Evolutionary conservation across 2,888 invertebrate genomes (phyloP).

Genomic region (Labia minor): DNA sequence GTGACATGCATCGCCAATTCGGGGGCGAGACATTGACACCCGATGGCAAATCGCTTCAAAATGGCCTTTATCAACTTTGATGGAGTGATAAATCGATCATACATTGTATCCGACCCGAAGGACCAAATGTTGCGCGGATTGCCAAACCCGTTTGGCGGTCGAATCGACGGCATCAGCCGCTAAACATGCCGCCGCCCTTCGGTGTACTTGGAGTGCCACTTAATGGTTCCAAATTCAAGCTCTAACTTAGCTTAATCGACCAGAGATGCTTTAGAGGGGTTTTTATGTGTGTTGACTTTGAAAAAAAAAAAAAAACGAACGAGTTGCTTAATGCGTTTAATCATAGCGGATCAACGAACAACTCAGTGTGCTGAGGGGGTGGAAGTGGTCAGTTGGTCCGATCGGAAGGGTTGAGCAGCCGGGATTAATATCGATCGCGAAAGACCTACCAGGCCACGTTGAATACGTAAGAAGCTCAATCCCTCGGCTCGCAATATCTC

Average conservation of each 20-base stretch:
- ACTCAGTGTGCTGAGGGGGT: neutral
- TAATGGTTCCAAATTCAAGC: too few relatives aligned
- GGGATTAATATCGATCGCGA: constrained; percentile 7
- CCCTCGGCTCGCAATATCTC: constrained; percentile 6
- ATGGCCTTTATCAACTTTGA: constrained; percentile 13
- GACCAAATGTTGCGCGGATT: neutral
- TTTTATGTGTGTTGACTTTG: too few relatives aligned
- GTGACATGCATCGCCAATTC: constrained; percentile 4
- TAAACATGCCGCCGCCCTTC: neutral
- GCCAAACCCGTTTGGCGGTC: neutral
- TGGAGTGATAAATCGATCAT: constrained; percentile 2
- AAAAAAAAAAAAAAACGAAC: neutral
- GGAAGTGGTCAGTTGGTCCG: neutral
- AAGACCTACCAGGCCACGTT: neutral
- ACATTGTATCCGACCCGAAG: too few relatives aligned
- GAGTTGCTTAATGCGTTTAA: neutral
- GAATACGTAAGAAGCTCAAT: constrained; percentile 13
- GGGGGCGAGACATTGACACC: neutral
- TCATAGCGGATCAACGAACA: neutral
- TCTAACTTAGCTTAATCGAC: too few relatives aligned
- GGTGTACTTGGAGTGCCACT: neutral
- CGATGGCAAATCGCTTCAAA: constrained; percentile 13
- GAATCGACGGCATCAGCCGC: neutral
- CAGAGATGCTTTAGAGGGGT: too few relatives aligned
- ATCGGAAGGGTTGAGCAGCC: constrained; percentile 7